phyloP scores from a whole-genome alignment of 2,113 vertebrate genomes.

The Chamaetylas fuelleborni region DNA sequence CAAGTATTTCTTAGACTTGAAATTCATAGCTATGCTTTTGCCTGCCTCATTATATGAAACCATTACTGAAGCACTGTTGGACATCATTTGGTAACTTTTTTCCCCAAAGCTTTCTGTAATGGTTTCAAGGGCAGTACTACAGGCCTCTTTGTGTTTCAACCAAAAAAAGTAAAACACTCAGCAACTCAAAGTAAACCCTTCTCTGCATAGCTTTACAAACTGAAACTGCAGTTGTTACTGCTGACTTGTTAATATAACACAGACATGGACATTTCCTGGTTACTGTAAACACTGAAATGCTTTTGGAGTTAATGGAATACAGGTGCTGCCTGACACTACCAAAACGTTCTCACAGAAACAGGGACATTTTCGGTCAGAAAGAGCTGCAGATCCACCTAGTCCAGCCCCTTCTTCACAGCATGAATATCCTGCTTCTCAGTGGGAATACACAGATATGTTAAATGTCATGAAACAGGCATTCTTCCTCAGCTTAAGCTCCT shows the following conservation, averaged over 20 bases:
- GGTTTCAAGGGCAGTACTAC: neutral
- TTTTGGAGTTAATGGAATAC: conserved; percentile 80
- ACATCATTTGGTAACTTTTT: neutral
- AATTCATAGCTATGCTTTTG: neutral
- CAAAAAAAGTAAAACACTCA: neutral
- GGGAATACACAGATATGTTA: conserved; percentile 40
- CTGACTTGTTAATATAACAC: conserved; percentile 68
- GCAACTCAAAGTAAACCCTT: neutral
- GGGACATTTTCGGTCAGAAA: conserved; percentile 59
- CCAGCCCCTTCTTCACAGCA: conserved; percentile 55
- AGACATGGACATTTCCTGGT: conserved; percentile 69
- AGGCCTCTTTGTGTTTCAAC: neutral
- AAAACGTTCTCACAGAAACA: conserved; percentile 79
- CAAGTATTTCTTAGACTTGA: neutral
- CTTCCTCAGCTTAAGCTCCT: conserved; percentile 30
- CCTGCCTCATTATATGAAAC: neutral
- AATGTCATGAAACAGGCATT: conserved; percentile 48
- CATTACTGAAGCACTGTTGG: neutral
- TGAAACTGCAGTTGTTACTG: conserved; percentile 41
- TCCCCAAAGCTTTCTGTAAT: neutral
- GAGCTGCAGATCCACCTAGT: neutral
- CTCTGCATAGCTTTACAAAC: conserved; percentile 30
- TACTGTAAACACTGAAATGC: conserved; percentile 76
- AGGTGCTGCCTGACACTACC: conserved; percentile 75
- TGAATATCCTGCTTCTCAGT: conserved; percentile 62